Evolutionary conservation across 1,140 invertebrate genomes (phyloP).

Genomic region (Triops cancriformis): DNA sequence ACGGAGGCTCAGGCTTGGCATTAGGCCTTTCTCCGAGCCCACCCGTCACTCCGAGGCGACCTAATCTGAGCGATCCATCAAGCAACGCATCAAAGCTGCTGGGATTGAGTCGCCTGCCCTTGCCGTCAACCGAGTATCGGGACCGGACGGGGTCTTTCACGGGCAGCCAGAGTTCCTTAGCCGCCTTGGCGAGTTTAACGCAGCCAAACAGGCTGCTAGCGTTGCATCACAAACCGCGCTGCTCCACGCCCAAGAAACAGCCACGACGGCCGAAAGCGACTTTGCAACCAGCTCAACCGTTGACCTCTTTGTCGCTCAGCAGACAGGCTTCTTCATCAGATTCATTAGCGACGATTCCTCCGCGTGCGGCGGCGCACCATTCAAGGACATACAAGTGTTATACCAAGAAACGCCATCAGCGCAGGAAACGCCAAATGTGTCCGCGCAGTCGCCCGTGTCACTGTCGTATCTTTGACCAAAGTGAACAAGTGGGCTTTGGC

Average conservation of each 20-base stretch:
- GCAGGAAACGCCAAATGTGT: background rate
- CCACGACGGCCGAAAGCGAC: background rate
- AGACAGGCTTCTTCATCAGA: slow-evolving; percentile 23
- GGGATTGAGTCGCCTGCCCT: background rate
- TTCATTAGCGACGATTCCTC: slow-evolving; percentile 19
- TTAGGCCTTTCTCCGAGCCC: slow-evolving; percentile 23
- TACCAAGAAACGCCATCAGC: slow-evolving; percentile 13
- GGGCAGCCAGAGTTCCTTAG: slow-evolving; percentile 25
- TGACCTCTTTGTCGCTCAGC: slow-evolving; percentile 8
- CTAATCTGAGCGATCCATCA: slow-evolving; percentile 17
- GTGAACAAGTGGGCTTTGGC: slow-evolving; percentile 23
- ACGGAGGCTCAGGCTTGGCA: slow-evolving; percentile 20
- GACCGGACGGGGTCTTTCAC: slow-evolving; percentile 26
- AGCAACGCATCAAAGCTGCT: background rate
- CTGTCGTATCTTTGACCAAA: slow-evolving; percentile 28
- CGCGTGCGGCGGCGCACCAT: background rate
- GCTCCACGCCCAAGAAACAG: background rate
- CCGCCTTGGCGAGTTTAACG: slow-evolving; percentile 15
- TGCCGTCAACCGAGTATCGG: background rate
- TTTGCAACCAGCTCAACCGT: background rate
- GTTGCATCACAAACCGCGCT: background rate
- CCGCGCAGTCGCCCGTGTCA: slow-evolving; percentile 21
- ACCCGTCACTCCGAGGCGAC: background rate
- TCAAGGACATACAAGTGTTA: background rate
- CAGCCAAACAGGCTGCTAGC: background rate